Base-by-base conservation (phyloP, 2,888 invertebrate species). In the Acrobasis repandana region DNA sequence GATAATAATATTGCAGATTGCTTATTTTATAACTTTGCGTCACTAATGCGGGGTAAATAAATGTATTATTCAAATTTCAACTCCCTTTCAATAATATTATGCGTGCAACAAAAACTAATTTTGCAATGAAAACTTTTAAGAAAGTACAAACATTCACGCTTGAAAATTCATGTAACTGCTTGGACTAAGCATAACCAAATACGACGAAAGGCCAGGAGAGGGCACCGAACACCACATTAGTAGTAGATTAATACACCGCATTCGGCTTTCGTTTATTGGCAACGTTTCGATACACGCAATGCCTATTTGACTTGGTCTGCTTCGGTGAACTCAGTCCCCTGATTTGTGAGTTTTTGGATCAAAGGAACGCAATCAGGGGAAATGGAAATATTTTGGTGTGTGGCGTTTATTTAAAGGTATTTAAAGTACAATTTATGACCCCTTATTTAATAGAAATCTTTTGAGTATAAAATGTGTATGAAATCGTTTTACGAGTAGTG, bases 211-310 rank as follows among this genome's bases (percentile, higher is more conserved):
- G 75, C 69, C 73, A 66, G 77, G 71, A 73, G 75, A 77, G 82
- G 80, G 80, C 76, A 80, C 76, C 78, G 82, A 76, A 81, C 80
- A 83, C 77, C 82, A 79, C 87, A 88, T 90, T 90, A 90, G 84
- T 75, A 81, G 82, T 79, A 86, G 87, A 90, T 89, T 88, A 90
- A 89, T 90, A 86, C 73, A 83, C 80, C 76, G 75, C 75, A 75
- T 75, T 72, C 68, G 63, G 52, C 72, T 70, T 70, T 72, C 70
- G 67, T 72, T 83, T 82, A 85, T 83, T 83, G 81, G 78, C 76
- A 82, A 83, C 84, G 79, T 83, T 88, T 86, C 80, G 83, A 79
- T 80, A 82, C 86, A 87, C 84, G 83, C 84, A 75, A 78, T 74
- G 76, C 74, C 82, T 79, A 82, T 85, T 88, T 84, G 82, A 81